Conservation (phyloP, 1,140 invertebrate genomes). For the Saxidomus purpurata region DNA sequence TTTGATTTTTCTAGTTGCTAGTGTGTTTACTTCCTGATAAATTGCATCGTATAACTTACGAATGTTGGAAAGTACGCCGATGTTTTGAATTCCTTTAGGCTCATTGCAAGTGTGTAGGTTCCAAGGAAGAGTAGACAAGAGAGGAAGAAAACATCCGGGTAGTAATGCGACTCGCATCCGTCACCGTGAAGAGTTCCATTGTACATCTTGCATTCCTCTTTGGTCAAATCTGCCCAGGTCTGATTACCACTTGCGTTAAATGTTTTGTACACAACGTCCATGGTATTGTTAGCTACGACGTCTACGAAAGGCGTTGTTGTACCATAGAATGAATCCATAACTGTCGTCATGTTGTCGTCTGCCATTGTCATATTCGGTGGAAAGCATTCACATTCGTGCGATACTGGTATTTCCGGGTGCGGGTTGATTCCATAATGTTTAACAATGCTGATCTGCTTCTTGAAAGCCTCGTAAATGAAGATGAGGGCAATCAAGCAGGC, state of each 20-base stretch:
- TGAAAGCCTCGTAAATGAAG: slow-evolving; percentile 98
- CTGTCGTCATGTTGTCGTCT: slow-evolving; percentile 24
- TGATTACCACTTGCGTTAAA: slow-evolving; percentile 39
- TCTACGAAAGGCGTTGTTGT: not conserved
- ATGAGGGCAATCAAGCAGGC: slow-evolving; percentile 99
- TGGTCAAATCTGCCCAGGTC: slow-evolving; percentile 67
- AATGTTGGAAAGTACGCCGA: slow-evolving; percentile 95
- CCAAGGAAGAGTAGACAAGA: slow-evolving; percentile 97
- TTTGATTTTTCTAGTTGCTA: too few species aligned
- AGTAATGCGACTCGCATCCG: slow-evolving; percentile 88
- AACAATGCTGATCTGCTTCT: slow-evolving; percentile 86
- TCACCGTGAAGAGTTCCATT: slow-evolving; percentile 91
- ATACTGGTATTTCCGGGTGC: slow-evolving; percentile 69
- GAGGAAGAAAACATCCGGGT: slow-evolving; percentile 96
- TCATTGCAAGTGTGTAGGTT: slow-evolving; percentile 96
- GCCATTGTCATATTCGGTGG: slow-evolving; percentile 66
- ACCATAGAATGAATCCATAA: not conserved
- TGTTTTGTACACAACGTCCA: slow-evolving; percentile 4
- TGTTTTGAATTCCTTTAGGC: slow-evolving; percentile 97
- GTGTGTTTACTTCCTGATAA: too few species aligned
- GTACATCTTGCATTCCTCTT: slow-evolving; percentile 66
- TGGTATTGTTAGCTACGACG: not conserved
- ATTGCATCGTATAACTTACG: slow-evolving; percentile 77
- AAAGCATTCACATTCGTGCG: slow-evolving; percentile 79
- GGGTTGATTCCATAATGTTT: slow-evolving; percentile 77